phyloP scores from a whole-genome alignment of 2,888 invertebrate genomes.

The Drosophila affinis region DNA sequence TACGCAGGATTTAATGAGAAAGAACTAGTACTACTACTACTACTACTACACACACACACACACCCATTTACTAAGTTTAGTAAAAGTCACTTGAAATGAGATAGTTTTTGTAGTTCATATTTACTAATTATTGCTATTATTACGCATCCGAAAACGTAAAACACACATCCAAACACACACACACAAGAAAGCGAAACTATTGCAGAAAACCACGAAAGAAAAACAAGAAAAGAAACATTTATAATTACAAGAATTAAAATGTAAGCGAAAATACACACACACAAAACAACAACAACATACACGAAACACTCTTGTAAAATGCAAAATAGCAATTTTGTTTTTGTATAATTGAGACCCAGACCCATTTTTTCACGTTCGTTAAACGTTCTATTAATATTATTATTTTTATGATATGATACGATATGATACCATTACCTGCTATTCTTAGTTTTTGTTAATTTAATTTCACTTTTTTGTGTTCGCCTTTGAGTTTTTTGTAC shows the following conservation, averaged over 20 bases:
- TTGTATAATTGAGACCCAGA: conserved; percentile 39
- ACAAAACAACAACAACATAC: conserved; percentile 12
- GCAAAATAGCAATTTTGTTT: conserved; percentile 47
- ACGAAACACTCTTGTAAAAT: conserved; percentile 48
- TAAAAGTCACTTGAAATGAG: conserved; percentile 68
- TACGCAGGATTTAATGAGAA: conserved; percentile 28
- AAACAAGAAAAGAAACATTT: conserved; percentile 30
- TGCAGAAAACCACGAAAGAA: conserved; percentile 22
- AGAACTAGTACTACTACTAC: neutral
- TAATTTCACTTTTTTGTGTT: conserved; percentile 71
- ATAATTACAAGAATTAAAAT: conserved; percentile 28
- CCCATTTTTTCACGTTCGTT: conserved; percentile 62
- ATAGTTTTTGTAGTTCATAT: conserved; percentile 71
- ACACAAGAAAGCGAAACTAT: conserved; percentile 7
- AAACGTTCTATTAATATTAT: conserved; percentile 60
- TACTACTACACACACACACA: conserved; percentile 19
- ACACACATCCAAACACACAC: conserved; percentile 4
- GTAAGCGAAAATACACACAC: conserved; percentile 26
- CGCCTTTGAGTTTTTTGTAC: conserved; percentile 62
- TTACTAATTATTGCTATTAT: conserved; percentile 65
- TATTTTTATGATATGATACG: conserved; percentile 12
- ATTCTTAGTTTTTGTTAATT: conserved; percentile 75
- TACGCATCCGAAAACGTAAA: conserved; percentile 50
- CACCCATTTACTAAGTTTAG: conserved; percentile 39
- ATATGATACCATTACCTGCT: conserved; percentile 60